These are phyloP conservation scores for Alligator mississippiensis DNA, from an alignment of 2,113 vertebrate species.

Conservation along the genomic window DNA sequence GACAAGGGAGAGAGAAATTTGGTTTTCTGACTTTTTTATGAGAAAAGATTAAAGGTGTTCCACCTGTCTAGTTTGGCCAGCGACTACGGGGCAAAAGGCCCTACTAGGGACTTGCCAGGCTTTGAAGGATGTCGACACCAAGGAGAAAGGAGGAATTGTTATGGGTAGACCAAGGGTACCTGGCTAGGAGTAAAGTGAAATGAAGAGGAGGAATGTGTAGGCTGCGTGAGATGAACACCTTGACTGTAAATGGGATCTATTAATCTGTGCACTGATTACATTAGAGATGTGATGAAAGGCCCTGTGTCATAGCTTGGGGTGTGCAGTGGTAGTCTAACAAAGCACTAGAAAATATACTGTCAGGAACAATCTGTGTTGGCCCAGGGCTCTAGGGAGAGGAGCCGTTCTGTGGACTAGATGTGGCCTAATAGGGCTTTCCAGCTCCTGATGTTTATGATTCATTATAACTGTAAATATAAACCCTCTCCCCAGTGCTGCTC, in stretches of 20 bases:
- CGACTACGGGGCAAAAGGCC: neutral
- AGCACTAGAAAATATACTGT: neutral
- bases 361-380: neutral
- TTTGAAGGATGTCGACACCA: neutral
- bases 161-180: neutral
- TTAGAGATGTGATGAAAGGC: fast-evolving
- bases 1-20: neutral
- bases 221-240: fast-evolving
- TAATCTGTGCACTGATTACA: neutral
- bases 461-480: neutral
- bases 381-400: fast-evolving
- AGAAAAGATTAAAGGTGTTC: slow-evolving; percentile 4
- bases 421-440: neutral
- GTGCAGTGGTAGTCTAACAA: neutral
- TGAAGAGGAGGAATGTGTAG: neutral
- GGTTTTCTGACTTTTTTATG: neutral
- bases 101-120: neutral
- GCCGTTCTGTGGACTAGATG: neutral
- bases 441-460: neutral
- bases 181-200: fast-evolving
- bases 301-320: neutral
- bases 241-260: fast-evolving
- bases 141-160: fast-evolving
- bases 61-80: neutral
- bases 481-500: neutral